A percentile compares a stretch with the other conserved stretches of the same genome.
Conservation (phyloP, 2,113 vertebrate genomes). For the Mesoclemmys tuberculata region DNA sequence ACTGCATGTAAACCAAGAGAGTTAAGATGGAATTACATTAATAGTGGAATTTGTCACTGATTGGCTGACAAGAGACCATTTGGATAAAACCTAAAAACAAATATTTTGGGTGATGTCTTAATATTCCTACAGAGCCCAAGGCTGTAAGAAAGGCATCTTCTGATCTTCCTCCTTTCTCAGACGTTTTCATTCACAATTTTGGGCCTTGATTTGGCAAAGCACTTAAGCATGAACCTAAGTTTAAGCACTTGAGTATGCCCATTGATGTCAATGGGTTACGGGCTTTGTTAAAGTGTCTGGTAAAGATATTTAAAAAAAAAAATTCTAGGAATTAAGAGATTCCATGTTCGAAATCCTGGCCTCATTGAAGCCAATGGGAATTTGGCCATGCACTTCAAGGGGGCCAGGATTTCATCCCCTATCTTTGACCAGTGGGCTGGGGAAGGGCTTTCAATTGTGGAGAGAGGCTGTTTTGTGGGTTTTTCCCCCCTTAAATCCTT, state of each 20-base stretch:
- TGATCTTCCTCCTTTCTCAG: neutral
- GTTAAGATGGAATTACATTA: conserved; percentile 37
- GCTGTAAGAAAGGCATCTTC: neutral
- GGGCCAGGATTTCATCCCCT: neutral
- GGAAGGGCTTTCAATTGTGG: neutral
- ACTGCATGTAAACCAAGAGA: conserved; percentile 23
- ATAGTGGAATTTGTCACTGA: conserved; percentile 19
- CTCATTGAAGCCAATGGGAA: neutral
- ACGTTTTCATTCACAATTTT: neutral
- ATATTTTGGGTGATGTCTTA: conserved; percentile 33
- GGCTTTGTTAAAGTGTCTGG: conserved; percentile 8
- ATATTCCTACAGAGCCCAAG: neutral
- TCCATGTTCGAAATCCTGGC: neutral
- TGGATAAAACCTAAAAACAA: conserved; percentile 45
- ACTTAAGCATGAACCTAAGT: neutral
- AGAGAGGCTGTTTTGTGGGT: fast-evolving
- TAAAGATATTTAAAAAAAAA: neutral
- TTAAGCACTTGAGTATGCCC: neutral
- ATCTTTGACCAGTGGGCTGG: neutral
- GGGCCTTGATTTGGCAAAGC: neutral
- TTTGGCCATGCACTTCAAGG: neutral
- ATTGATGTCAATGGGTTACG: neutral
- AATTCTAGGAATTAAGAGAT: neutral
- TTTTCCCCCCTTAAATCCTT: neutral
- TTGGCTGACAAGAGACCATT: conserved; percentile 20